Base-by-base conservation (phyloP, 2,888 invertebrate genomes). In the Apodemia hepburni region DNA sequence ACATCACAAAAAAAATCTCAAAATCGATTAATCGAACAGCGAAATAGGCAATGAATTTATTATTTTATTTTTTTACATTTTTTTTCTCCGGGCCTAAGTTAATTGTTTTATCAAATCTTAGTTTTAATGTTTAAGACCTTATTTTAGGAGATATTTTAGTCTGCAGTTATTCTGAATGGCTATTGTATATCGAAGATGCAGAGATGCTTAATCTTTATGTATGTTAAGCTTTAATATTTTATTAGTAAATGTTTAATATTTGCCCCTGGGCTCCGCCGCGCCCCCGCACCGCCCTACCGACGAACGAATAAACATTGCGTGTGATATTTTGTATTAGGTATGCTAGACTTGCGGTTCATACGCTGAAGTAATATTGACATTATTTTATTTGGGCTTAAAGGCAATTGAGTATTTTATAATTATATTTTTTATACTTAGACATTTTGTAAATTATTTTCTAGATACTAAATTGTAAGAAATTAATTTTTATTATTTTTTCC, bases 201-300 rank as follows among this genome's bases (percentile, higher is more conserved):
- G 90, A 91, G 81, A 91, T 90, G 91, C 91, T 91, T 90, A 89
- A 88, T 89, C 89, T 91, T 91, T 91, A 91, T 91, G 87, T 91
- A 91, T 91, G 91, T 91, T 91, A 91, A 91, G 90, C 91, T 91
- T 90, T 91, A 90, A 91, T 90, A 91, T 91, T 91, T 91, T 91
- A 91, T 91, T 91, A 91, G 87, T 90, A 84, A 90, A 91, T 91
- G 87, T 90, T 87, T 88, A 87, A 85, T 82, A 83, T 81, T 85
- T 78, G 84, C 84, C 87, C 86, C 85, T 75, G 74, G 80, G 80
- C 80, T 69, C 71, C 71, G 72, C 69, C 73, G 70, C 71, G 70
- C 74, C 72, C 70, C 69, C 69, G 72, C 69, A 70, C 69, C 67
- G 69, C 70, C 69, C 67, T 64, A 60, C 66, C 66, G 66, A 66